Evolutionary conservation across 2,113 vertebrate genomes (phyloP), one percentile per base, ranked within the genome.

Genomic region (Asarcornis scutulata): DNA sequence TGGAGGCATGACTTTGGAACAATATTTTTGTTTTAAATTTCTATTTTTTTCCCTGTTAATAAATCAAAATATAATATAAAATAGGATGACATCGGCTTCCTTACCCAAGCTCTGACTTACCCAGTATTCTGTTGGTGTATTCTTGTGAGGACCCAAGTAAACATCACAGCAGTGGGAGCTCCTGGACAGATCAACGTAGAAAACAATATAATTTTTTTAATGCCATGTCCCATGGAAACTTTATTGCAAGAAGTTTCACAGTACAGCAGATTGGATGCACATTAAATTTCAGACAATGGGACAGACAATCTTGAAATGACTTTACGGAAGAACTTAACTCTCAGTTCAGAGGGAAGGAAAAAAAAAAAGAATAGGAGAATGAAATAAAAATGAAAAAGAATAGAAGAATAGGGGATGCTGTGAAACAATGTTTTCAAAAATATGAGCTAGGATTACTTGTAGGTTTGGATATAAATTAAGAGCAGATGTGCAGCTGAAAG

Each of bases 131-230:
- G 97, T 11, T 29, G 96, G 32, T 96, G 96, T 42, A 95, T 95
- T 85, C 97, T 96, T 52, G 97, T 88, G 52, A 98, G 83, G n/a
- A 96, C 76, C 98, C 98, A 98, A 44, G 96, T 75, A 29, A 94
- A 38, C 18, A 97, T 81, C 53, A 97, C 96, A 46, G 88, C 91
- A 44, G 89, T 86, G 5, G 98, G 98, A 71, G 92, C 80, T 36
- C 98, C 98, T 98, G 74, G 3, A 89, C 27, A 55, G 87, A 88
- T 3, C 59, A 68, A 89, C 6, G 52, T 11, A 32, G 16, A 64
- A 69, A 21, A 88, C 4, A 84, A 66, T 8, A 12, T 0, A 17
- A n/a, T 11, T 77, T 6, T 3, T 29, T 18, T 7, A 72, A 40
- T 17, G 9, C 3, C 3, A 0, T 7, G 6, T 14, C 44, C 64